phyloP scores from a whole-genome alignment of 2,797 vertebrate species.

The Gymnothorax reevesii region DNA sequence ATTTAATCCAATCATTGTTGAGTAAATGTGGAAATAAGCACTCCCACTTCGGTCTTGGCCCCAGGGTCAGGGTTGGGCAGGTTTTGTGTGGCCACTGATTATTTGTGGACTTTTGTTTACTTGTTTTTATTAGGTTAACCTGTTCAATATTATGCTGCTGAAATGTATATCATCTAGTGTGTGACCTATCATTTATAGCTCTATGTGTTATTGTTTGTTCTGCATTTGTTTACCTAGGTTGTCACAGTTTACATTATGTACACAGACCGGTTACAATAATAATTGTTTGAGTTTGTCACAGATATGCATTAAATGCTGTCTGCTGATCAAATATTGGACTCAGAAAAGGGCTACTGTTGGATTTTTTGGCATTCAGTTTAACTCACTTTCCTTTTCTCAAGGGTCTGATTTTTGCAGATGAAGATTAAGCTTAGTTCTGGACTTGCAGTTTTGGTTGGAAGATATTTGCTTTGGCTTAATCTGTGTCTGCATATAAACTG shows the following conservation, averaged over 20 bases:
- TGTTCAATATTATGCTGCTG: not conserved
- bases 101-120: not conserved
- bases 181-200: not conserved
- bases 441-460: too few relatives aligned
- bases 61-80: not conserved
- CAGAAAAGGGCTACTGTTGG: not conserved
- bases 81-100: not conserved
- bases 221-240: not conserved
- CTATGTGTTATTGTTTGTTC: not conserved
- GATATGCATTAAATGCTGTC: not conserved
- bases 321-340: not conserved
- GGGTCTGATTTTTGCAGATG: too few relatives aligned
- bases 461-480: too few relatives aligned
- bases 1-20: too few relatives aligned
- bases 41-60: not conserved
- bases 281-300: not conserved
- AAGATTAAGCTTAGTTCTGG: too few relatives aligned
- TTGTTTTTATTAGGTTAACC: conserved; percentile 1
- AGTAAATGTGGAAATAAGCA: not conserved
- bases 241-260: not conserved
- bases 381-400: not conserved
- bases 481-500: too few relatives aligned
- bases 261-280: too few relatives aligned
- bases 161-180: not conserved
- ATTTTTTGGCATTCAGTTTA: not conserved